Evolutionary conservation across 2,797 vertebrate species (phyloP).

Genomic region (Crax fasciolata): DNA sequence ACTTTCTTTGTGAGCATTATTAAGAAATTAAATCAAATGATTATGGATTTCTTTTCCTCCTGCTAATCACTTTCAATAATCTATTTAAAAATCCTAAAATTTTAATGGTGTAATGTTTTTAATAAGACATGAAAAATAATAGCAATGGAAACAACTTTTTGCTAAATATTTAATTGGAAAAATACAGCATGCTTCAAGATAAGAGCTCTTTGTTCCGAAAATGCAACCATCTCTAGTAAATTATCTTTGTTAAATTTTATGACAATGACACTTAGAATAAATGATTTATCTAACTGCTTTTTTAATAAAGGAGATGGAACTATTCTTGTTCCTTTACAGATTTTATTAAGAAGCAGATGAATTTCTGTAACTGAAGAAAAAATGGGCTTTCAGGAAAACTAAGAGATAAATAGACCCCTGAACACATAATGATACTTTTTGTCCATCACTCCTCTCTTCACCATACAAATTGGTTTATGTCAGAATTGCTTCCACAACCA

Average conservation of each 20-base stretch:
- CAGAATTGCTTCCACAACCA: neutral
- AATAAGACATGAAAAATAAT: neutral
- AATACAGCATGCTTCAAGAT: neutral
- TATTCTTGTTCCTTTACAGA: conserved; percentile 53
- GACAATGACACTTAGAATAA: conserved; percentile 38
- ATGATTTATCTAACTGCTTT: conserved; percentile 21
- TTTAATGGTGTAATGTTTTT: neutral
- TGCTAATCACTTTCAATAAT: conserved; percentile 19
- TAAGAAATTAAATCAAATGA: conserved; percentile 10
- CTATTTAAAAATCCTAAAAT: neutral
- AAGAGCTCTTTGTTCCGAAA: neutral
- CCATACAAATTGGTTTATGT: neutral
- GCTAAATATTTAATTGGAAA: conserved; percentile 46
- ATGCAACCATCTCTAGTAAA: neutral
- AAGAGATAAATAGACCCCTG: neutral
- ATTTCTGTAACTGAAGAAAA: conserved; percentile 4
- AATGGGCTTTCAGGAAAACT: neutral
- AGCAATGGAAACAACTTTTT: neutral
- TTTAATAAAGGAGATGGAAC: conserved; percentile 35
- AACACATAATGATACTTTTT: neutral
- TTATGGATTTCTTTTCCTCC: neutral
- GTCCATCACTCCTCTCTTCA: neutral
- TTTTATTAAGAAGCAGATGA: conserved; percentile 26
- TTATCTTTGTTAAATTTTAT: conserved; percentile 36
- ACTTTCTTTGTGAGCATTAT: neutral